These are phyloP conservation scores for Calliphora vicina DNA, from an alignment of 1,140 invertebrate species.

Conservation along the genomic window DNA sequence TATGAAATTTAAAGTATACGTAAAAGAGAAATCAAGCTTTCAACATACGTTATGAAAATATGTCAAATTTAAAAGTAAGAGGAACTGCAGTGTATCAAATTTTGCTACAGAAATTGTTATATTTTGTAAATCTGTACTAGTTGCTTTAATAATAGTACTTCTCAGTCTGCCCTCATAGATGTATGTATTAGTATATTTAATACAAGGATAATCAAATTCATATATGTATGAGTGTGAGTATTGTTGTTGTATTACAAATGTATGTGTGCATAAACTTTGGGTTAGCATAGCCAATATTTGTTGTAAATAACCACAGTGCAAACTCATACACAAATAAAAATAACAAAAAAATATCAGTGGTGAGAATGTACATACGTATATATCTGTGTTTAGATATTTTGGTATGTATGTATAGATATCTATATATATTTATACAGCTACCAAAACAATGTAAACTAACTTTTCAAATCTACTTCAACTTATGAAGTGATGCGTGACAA, in stretches of 20 bases:
- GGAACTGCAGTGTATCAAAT: no score
- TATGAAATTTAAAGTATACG: no score
- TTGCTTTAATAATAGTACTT: no score
- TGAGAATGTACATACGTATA: neutral
- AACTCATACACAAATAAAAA: neutral
- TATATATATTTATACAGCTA: neutral
- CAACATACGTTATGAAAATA: no score
- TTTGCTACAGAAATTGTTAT: no score
- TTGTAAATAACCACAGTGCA: constrained; percentile 6
- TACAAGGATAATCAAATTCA: neutral
- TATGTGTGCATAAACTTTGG: constrained; percentile 5
- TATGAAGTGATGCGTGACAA: constrained; percentile 27
- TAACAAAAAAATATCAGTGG: neutral
- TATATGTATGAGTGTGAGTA: neutral
- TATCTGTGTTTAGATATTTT: no score
- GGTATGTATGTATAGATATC: neutral
- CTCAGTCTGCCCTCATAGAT: no score
- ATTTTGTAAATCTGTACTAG: no score
- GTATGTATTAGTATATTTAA: no score
- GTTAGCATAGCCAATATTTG: constrained; percentile 18
- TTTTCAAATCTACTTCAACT: constrained; percentile 28
- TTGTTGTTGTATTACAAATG: neutral
- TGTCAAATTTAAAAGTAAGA: no score
- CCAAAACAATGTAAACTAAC: constrained; percentile 15
- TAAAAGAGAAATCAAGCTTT: no score